phyloP scores from a whole-genome alignment of 2,888 invertebrate species.

The Phyto melanocephala region DNA sequence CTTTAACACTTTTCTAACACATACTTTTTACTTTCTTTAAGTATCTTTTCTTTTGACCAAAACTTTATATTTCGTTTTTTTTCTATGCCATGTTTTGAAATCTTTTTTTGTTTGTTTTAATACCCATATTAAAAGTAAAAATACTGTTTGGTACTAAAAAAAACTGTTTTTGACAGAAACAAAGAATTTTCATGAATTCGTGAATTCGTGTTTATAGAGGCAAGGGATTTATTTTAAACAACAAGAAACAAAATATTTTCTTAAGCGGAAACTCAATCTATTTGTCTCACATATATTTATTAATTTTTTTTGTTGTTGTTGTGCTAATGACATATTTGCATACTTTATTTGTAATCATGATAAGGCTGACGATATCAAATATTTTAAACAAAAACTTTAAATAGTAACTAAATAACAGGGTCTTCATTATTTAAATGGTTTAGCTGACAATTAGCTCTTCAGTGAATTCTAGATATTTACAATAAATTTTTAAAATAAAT shows the following conservation, averaged over 20 bases:
- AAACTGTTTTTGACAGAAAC: constrained; percentile 39
- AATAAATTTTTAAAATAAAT: too few species aligned
- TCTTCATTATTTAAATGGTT: too few species aligned
- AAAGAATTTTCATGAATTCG: neutral
- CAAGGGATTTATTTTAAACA: neutral
- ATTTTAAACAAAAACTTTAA: neutral
- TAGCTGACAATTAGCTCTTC: too few species aligned
- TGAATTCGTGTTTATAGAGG: neutral
- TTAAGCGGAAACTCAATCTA: neutral
- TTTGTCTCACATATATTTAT: neutral
- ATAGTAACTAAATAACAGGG: too few species aligned
- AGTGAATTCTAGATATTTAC: too few species aligned
- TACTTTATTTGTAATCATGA: constrained; percentile 17
- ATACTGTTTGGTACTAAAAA: neutral
- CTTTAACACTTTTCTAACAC: neutral
- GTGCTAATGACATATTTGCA: constrained; percentile 40
- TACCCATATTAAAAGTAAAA: neutral
- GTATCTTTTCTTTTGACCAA: neutral
- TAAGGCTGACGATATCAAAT: neutral
- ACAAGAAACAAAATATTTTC: neutral
- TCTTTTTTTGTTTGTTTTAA: neutral
- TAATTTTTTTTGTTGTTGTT: neutral
- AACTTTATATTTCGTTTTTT: neutral
- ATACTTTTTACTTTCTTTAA: neutral
- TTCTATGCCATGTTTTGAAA: neutral